Conservation (phyloP, 2,888 invertebrate genomes). For the Micoletzkya japonica region DNA sequence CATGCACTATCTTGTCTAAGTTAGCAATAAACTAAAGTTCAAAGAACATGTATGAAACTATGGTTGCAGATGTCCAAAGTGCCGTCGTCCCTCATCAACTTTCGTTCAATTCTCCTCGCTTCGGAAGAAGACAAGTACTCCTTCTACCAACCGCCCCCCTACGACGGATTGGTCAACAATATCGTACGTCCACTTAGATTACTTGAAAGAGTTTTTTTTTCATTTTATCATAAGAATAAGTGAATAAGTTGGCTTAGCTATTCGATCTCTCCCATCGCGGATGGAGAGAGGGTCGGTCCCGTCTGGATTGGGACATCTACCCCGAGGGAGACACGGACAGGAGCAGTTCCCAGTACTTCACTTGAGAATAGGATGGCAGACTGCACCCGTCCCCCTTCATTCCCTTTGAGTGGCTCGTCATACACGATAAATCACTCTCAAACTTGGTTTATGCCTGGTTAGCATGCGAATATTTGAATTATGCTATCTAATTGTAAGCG, state of each 20-base stretch:
- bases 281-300: conserved; percentile 1
- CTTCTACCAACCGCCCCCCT: conserved; percentile 20
- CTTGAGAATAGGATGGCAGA: no score
- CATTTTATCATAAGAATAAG: background rate
- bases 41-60: background rate
- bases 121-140: conserved; percentile 1
- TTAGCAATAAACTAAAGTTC: background rate
- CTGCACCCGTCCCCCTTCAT: no score
- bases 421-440: no score
- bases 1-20: background rate
- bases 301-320: conserved; percentile 14
- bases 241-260: background rate
- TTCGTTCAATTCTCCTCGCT: background rate
- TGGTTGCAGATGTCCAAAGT: background rate
- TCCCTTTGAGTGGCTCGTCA: no score
- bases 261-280: conserved; percentile 13
- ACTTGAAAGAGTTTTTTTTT: background rate
- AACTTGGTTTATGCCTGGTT: no score
- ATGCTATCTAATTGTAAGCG: no score
- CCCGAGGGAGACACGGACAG: no score
- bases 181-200: background rate
- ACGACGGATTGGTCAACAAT: conserved; percentile 2
- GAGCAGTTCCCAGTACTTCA: no score
- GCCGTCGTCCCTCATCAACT: background rate
- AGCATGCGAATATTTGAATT: no score